A percentile compares a stretch with the other conserved stretches of the same genome.
Evolutionary conservation across 2,797 vertebrate genomes (phyloP).

Genomic region (Mus minutoides): DNA sequence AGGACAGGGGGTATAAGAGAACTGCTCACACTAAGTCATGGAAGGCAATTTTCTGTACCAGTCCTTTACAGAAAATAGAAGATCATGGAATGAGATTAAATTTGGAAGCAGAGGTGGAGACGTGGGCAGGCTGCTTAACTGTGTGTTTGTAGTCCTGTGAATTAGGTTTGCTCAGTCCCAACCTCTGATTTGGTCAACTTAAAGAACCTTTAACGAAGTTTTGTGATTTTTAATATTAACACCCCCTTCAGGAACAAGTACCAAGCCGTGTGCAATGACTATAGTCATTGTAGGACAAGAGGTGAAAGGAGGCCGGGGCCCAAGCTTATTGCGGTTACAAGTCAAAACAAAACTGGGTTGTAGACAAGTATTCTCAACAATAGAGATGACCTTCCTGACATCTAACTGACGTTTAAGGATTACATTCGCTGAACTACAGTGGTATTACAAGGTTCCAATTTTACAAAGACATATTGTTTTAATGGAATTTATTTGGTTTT

Average conservation of each 20-base stretch:
- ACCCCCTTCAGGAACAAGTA: not conserved
- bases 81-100: not conserved
- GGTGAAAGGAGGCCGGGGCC: not conserved
- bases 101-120: conserved; percentile 5
- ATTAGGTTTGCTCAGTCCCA: not conserved
- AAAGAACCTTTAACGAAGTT: not conserved
- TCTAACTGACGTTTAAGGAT: not conserved
- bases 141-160: not conserved
- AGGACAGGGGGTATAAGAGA: not conserved
- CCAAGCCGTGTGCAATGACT: not conserved
- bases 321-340: not conserved
- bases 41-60: not conserved
- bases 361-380: not conserved
- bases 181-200: not conserved
- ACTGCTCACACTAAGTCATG: not conserved
- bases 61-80: not conserved
- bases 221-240: not conserved
- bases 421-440: not conserved
- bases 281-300: not conserved
- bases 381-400: not conserved
- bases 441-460: not conserved
- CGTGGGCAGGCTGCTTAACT: not conserved
- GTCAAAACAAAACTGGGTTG: not conserved
- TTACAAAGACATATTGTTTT: not conserved
- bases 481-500: not conserved